A percentile compares a stretch with the other conserved stretches of the same genome.
These are phyloP conservation scores for Chrysocyon brachyurus DNA, from an alignment of 2,797 vertebrate species.

Conservation along the genomic window DNA sequence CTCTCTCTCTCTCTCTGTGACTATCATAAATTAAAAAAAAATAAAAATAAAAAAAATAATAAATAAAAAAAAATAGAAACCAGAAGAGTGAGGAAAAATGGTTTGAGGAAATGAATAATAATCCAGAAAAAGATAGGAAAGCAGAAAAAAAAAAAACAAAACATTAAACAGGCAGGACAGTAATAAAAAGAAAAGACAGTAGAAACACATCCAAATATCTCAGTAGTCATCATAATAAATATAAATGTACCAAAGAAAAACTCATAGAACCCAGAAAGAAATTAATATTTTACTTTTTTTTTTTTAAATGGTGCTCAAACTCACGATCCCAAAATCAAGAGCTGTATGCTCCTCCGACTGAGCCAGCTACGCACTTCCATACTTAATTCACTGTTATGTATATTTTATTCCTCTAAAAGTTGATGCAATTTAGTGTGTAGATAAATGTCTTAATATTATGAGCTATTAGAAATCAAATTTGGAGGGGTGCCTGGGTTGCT, in stretches of 20 bases:
- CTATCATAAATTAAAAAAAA: too few species aligned
- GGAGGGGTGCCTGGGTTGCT: not conserved
- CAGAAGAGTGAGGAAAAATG: not conserved
- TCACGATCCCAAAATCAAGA: not conserved
- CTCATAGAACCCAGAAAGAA: not conserved
- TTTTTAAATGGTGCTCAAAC: too few species aligned
- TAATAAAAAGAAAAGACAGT: not conserved
- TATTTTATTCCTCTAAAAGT: not conserved
- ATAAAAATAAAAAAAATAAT: too few species aligned
- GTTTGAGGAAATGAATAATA: not conserved
- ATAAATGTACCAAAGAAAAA: not conserved
- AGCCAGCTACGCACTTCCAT: too few species aligned
- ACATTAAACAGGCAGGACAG: not conserved
- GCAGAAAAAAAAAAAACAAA: not conserved
- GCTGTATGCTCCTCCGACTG: not conserved
- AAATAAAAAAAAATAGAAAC: not conserved
- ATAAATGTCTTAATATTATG: not conserved
- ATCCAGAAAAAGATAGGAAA: not conserved
- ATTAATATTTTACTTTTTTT: not conserved
- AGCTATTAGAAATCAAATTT: not conserved
- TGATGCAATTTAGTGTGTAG: not conserved
- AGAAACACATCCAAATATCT: not conserved
- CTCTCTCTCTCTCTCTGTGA: too few species aligned
- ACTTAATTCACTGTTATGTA: not conserved
- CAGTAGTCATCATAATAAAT: not conserved